These are phyloP conservation scores for Condylura cristata DNA, from an alignment of 2,113 vertebrate genomes.

Conservation along the genomic window DNA sequence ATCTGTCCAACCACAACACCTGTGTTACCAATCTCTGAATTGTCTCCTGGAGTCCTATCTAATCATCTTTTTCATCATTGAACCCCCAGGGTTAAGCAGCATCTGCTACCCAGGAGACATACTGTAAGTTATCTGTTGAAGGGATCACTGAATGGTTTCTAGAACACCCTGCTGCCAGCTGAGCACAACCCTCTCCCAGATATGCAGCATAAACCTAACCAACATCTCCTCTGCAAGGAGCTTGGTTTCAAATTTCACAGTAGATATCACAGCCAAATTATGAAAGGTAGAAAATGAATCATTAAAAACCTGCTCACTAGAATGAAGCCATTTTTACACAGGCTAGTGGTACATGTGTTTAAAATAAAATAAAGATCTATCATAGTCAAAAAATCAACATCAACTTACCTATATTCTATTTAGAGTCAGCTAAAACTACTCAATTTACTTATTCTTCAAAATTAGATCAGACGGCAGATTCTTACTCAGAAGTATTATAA, in stretches of 20 bases:
- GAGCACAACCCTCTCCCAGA: neutral
- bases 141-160: neutral
- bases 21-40: neutral
- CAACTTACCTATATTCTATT: neutral
- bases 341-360: neutral
- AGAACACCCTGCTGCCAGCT: neutral
- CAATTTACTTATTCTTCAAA: neutral
- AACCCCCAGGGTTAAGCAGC: neutral
- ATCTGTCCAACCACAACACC: neutral
- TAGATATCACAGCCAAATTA: neutral
- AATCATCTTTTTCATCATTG: neutral
- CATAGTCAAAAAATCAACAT: neutral
- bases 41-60: neutral
- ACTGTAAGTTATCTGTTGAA: neutral
- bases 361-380: constrained; percentile 1
- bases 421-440: neutral
- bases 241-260: neutral
- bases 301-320: neutral
- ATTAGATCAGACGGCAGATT: neutral
- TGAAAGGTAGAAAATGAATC: neutral
- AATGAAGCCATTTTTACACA: neutral
- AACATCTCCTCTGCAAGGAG: neutral
- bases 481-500: neutral
- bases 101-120: neutral
- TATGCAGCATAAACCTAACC: accelerated